phyloP scores from a whole-genome alignment of 2,113 vertebrate genomes.

The Xerus inauris region DNA sequence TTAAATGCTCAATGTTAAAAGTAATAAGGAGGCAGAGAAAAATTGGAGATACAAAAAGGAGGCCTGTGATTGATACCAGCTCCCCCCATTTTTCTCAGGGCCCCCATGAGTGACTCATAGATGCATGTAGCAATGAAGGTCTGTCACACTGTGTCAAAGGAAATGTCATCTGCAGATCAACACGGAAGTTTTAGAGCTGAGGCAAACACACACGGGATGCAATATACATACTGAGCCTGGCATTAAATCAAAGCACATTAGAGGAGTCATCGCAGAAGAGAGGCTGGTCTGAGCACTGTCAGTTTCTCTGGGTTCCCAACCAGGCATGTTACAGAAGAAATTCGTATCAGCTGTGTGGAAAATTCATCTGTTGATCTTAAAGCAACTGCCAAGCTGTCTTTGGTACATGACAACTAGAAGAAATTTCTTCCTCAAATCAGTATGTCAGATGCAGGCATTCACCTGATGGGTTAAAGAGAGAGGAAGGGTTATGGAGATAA shows the following conservation, averaged over 20 bases:
- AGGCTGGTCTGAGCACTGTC: neutral
- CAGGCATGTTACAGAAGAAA: neutral
- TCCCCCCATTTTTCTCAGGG: neutral
- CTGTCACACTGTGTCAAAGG: constrained; percentile 48
- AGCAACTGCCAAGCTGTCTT: constrained; percentile 72
- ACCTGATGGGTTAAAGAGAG: constrained; percentile 34
- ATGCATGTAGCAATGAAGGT: neutral
- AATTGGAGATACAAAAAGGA: neutral
- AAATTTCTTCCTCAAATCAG: constrained; percentile 61
- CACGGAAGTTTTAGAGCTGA: neutral
- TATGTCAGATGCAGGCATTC: constrained; percentile 42
- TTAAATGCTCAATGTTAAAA: neutral
- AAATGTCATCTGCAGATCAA: constrained; percentile 45
- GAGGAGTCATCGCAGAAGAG: neutral
- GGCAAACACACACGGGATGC: neutral
- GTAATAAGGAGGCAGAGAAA: neutral
- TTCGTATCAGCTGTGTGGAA: constrained; percentile 22
- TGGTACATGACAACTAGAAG: constrained; percentile 63
- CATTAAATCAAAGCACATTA: constrained; percentile 28
- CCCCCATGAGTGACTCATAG: fast-evolving
- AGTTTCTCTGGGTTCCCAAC: constrained; percentile 7
- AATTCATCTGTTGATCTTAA: constrained; percentile 58
- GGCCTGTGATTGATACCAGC: neutral
- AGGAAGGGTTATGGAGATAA: neutral
- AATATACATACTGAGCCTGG: neutral